These are phyloP conservation scores for Percina caprodes DNA, from an alignment of 2,113 vertebrate genomes.

Conservation along the genomic window DNA sequence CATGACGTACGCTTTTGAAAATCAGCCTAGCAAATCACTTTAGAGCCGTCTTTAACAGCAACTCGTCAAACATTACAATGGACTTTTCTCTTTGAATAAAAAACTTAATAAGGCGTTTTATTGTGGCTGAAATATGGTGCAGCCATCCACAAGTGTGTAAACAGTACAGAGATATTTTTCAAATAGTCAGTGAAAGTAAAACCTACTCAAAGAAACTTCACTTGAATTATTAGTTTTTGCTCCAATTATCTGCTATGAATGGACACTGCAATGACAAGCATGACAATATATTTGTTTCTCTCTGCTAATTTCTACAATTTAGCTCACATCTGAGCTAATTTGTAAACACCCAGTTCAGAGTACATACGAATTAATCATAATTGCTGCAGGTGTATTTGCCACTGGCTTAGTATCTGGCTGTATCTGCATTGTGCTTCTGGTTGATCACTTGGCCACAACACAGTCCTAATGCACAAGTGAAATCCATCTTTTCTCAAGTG, in stretches of 20 bases:
- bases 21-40: slow-evolving; percentile 4
- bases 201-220: slow-evolving; percentile 28
- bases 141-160: slow-evolving; percentile 23
- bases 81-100: slow-evolving; percentile 28
- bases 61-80: slow-evolving; percentile 22
- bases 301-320: slow-evolving; percentile 33
- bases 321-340: slow-evolving; percentile 12
- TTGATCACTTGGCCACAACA: slow-evolving; percentile 15
- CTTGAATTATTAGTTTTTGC: slow-evolving; percentile 23
- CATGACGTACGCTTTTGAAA: slow-evolving; percentile 5
- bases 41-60: not conserved
- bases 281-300: slow-evolving; percentile 29
- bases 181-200: slow-evolving; percentile 22
- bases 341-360: not conserved
- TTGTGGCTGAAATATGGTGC: slow-evolving; percentile 25
- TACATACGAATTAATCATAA: not conserved
- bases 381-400: slow-evolving; percentile 23
- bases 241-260: slow-evolving; percentile 53
- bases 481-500: not conserved
- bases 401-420: not conserved
- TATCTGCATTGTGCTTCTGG: not conserved
- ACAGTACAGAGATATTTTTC: slow-evolving; percentile 30
- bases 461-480: not conserved
- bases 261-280: slow-evolving; percentile 3
- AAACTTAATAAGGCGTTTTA: slow-evolving; percentile 26